Evolutionary conservation across 2,888 invertebrate genomes (phyloP).

Genomic region (Linnaemya tessellans): DNA sequence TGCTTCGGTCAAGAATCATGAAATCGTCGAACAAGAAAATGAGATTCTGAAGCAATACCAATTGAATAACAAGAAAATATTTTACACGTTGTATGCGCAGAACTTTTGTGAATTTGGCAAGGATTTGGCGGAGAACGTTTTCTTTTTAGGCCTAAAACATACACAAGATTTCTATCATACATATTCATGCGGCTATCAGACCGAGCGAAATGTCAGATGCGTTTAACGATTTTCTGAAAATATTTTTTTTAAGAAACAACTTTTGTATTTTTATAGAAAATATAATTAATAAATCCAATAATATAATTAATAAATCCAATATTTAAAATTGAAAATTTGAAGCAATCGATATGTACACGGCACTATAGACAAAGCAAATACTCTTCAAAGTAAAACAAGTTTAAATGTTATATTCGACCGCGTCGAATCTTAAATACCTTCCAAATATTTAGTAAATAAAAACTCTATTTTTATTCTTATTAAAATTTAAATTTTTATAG

Average conservation of each 20-base stretch:
- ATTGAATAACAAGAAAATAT: slow-evolving; percentile 78
- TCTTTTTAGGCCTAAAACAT: slow-evolving; percentile 80
- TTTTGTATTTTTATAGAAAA: background rate
- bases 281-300: no score
- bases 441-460: no score
- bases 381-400: no score
- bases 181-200: slow-evolving; percentile 78
- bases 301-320: no score
- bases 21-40: slow-evolving; percentile 80
- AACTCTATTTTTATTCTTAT: no score
- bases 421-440: no score
- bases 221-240: background rate
- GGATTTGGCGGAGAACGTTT: slow-evolving; percentile 80
- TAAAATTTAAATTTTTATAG: no score
- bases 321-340: no score
- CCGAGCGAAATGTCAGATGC: slow-evolving; percentile 66
- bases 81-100: slow-evolving; percentile 81
- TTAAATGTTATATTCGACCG: no score
- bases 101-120: slow-evolving; percentile 82
- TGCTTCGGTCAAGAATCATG: slow-evolving; percentile 67
- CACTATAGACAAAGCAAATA: no score
- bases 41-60: slow-evolving; percentile 77
- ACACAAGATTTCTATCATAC: slow-evolving; percentile 78
- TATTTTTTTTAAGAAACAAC: background rate
- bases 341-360: no score